These are phyloP conservation scores for Xanthorhoe designata DNA, from an alignment of 2,888 invertebrate genomes.

Conservation along the genomic window DNA sequence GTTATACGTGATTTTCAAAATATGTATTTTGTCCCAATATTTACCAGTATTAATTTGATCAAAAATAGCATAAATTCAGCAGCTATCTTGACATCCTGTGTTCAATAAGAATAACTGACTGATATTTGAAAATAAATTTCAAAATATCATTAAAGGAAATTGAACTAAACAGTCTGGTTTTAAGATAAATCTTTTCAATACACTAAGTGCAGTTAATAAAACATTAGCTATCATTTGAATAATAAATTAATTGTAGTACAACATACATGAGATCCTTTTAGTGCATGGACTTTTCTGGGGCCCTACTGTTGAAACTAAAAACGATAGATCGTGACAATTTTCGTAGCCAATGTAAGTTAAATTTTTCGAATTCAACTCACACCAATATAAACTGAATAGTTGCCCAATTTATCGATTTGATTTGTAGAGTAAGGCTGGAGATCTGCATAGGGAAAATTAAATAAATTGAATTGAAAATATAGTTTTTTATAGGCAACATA, in stretches of 20 bases:
- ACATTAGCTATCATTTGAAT: neutral
- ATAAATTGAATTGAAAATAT: too few relatives aligned
- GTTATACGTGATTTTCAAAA: too few relatives aligned
- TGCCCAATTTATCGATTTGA: neutral
- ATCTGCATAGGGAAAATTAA: too few relatives aligned
- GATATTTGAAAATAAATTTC: constrained; percentile 18
- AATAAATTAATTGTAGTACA: neutral
- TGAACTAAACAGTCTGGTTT: constrained; percentile 17
- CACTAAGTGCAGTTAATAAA: constrained; percentile 6
- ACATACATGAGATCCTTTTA: neutral
- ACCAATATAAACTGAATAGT: neutral
- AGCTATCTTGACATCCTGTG: neutral
- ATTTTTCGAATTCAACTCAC: too few relatives aligned
- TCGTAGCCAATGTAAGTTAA: too few relatives aligned
- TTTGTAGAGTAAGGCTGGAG: neutral
- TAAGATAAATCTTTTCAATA: constrained; percentile 9
- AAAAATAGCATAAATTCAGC: neutral
- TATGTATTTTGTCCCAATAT: too few relatives aligned
- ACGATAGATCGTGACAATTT: too few relatives aligned
- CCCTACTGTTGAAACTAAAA: too few relatives aligned
- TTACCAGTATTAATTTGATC: too few relatives aligned
- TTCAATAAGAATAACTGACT: constrained; percentile 12
- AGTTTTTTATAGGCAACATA: neutral
- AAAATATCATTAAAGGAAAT: constrained; percentile 14
- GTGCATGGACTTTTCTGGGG: neutral